Evolutionary conservation across 2,888 invertebrate species (phyloP), one percentile per base, ranked within the genome.

Genomic region (Plebejus anna): DNA sequence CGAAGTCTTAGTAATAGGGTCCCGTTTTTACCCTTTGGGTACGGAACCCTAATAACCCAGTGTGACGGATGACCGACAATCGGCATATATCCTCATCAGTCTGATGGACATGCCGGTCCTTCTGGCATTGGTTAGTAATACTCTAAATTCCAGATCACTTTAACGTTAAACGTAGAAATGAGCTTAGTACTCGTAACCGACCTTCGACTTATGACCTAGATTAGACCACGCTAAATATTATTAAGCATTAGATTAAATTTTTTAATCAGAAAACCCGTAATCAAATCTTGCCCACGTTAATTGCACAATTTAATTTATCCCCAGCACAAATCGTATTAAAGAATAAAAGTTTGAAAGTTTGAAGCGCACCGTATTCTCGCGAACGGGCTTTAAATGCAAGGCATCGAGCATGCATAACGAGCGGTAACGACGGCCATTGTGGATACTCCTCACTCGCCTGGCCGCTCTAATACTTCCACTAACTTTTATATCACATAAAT

Each of bases 391-490:
- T 75, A 78, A 76, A 47, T 66, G 76, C 78, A 78, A 57, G 71
- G 75, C 76, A 38, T 76, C 76, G 75, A 78, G 79, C 76, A 76
- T 77, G 77, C 79, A 79, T 79, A 79, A 79, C 78, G 79, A 78
- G 77, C 72, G 77, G 77, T 80, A 79, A 80, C 80, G 80, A 80
- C 79, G 70, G 75, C 55, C 77, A 79, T 80, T 80, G 80, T 80
- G 79, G 76, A 77, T 78, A 79, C 78, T 78, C 16, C 55, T 55
- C 55, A 55, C 55, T 55, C 55, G 55, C 55, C 77, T 76, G 57
- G 47, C 77, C 55, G 55, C 42, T 71, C 36, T 71, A 76, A 72
- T 51, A 32, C 70, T 55, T 57, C 9, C 59, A 59, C 36, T 57
- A 71, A 73, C 71, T 76, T 59, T 72, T 72, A 76, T 72, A 76